Base-by-base conservation (phyloP, 2,888 invertebrate genomes). In the Gymnocheta viridis region DNA sequence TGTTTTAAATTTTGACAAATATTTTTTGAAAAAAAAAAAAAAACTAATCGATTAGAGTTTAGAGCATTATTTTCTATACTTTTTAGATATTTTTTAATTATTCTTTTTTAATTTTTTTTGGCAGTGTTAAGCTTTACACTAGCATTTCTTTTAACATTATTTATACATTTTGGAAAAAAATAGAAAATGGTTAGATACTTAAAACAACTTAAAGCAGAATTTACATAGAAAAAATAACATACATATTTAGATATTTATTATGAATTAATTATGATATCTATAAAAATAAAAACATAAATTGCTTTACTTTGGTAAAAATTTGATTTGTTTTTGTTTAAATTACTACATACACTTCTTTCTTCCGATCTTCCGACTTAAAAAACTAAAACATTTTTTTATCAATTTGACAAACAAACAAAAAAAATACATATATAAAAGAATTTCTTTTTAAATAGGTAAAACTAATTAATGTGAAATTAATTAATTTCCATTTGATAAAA, bases 221-320 rank as follows among this genome's bases (percentile, higher is more conserved):
- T 79, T 54, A 70, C 41, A 54, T 64, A 32, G 41, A 69, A 60
- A 54, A 9, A 60, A 22, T 69, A 78, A 67, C 58, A 60, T 60
- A 41, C n/a, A n/a, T 44, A n/a, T 47, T 58, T 74, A 74, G 44
- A 22, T 24, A 74, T 73, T 70, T 41, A 69, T 64, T 60, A 66
- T 44, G 78, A 82, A 85, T 70, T 69, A 70, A 62, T 72, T 32
- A 62, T 29, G 51, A 38, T 70, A 12, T 47, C 62, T 58, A 44
- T 47, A 51, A 44, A 29, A 69, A 62, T 70, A 77, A 62, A 80
- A 82, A 86, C 86, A 86, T 86, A 86, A 86, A 86, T 86, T 87
- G 87, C 86, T 87, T 89, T 86, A 87, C 91, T 89, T 90, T 90
- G 91, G 90, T 90, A 85, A 85, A 89, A 87, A 87, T 89, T 89